Conservation (phyloP, 1,140 invertebrate species). For the Acromyrmex charruanus region DNA sequence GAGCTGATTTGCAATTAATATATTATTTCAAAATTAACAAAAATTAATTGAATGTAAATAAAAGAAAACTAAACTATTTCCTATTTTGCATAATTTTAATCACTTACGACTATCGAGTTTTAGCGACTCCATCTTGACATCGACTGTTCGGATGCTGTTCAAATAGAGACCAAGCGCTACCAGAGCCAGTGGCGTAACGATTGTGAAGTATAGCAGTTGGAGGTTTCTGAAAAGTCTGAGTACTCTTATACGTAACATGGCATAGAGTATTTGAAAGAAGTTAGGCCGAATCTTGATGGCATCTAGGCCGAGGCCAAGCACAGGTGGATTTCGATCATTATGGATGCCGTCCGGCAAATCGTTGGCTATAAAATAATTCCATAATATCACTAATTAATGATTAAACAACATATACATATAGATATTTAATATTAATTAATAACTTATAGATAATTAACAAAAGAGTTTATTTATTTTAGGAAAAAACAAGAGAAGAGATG, state of each 20-base stretch:
- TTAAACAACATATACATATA: not conserved
- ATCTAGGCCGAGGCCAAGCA: conserved; percentile 87
- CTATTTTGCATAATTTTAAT: conserved; percentile 25
- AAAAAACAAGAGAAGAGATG: conserved; percentile 31
- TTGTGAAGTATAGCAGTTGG: conserved; percentile 86
- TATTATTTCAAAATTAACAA: not conserved
- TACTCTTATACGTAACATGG: conserved; percentile 85
- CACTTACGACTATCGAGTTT: conserved; percentile 85
- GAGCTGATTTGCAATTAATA: not conserved
- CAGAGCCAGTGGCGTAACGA: conserved; percentile 88
- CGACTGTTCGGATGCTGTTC: conserved; percentile 89
- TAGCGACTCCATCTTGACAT: conserved; percentile 89
- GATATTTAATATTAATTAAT: not conserved
- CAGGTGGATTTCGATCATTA: conserved; percentile 83
- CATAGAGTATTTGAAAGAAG: conserved; percentile 85
- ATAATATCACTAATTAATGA: conserved; percentile 21
- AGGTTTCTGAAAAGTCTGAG: conserved; percentile 86
- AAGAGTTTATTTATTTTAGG: not conserved
- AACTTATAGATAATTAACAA: conserved; percentile 16
- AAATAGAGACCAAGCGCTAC: conserved; percentile 90
- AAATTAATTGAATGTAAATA: not conserved
- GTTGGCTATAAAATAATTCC: conserved; percentile 67
- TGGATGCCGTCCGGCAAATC: conserved; percentile 82
- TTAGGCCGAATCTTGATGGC: conserved; percentile 87
- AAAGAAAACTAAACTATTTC: not conserved